Percentiles rank a stretch among this genome's conserved stretches.
Evolutionary conservation across 2,888 invertebrate species (phyloP).

Genomic region (Cyaniris semiargus): DNA sequence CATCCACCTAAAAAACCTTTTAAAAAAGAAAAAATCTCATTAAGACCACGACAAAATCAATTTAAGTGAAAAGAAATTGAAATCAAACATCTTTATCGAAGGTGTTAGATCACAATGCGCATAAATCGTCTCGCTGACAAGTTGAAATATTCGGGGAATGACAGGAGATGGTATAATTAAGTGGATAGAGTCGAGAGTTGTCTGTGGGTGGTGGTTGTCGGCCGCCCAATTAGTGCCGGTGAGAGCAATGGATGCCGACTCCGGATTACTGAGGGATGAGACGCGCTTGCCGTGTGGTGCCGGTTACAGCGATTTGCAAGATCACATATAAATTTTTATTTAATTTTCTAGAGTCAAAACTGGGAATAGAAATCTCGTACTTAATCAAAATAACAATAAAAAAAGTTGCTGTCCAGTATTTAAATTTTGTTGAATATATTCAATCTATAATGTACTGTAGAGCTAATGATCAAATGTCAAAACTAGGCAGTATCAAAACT

Average conservation of each 20-base stretch:
- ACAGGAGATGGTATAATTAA: constrained; percentile 48
- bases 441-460: no score
- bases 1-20: no score
- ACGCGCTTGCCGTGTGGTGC: constrained; percentile 41
- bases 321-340: background rate
- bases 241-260: constrained; percentile 45
- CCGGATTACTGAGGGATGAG: constrained; percentile 42
- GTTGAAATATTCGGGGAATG: constrained; percentile 38
- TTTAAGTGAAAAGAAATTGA: background rate
- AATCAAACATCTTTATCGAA: constrained; percentile 18
- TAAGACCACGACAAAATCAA: background rate
- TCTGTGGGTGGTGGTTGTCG: constrained; percentile 35
- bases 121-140: constrained; percentile 36
- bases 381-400: no score
- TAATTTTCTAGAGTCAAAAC: no score
- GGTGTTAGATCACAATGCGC: constrained; percentile 32
- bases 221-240: constrained; percentile 55
- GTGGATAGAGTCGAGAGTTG: constrained; percentile 43
- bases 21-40: no score
- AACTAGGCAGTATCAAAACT: no score
- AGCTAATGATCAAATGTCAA: background rate
- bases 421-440: no score
- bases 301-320: constrained; percentile 44
- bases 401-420: no score
- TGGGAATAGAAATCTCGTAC: no score